A percentile compares a stretch with the other conserved stretches of the same genome.
phyloP scores from a whole-genome alignment of 1,140 invertebrate genomes.

The Drosophila ananassae region DNA sequence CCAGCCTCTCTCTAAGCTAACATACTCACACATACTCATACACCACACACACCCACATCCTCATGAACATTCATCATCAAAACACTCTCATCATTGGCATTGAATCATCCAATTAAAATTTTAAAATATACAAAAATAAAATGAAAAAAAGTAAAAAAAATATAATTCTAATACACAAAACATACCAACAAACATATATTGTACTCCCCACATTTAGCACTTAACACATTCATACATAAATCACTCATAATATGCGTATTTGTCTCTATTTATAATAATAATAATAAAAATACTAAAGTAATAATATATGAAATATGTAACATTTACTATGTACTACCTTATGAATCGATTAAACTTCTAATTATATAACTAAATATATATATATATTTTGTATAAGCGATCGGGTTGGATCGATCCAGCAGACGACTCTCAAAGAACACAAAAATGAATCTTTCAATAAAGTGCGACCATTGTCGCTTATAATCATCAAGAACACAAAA shows the following conservation, averaged over 20 bases:
- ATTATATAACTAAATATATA: constrained; percentile 61
- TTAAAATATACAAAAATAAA: constrained; percentile 7
- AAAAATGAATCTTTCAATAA: constrained; percentile 75
- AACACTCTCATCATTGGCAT: constrained; percentile 39
- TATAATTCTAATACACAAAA: constrained; percentile 31
- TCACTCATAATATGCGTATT: constrained; percentile 66
- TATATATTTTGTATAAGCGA: constrained; percentile 71
- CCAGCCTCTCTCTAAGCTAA: constrained; percentile 47
- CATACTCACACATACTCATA: constrained; percentile 10
- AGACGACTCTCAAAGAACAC: constrained; percentile 60
- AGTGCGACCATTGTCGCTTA: constrained; percentile 81
- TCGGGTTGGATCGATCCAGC: constrained; percentile 48
- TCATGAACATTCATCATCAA: constrained; percentile 28
- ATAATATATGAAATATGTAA: constrained; percentile 59
- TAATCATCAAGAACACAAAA: constrained; percentile 70
- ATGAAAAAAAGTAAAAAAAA: constrained; percentile 11
- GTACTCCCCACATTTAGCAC: constrained; percentile 55
- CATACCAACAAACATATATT: constrained; percentile 44
- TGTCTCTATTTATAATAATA: constrained; percentile 74
- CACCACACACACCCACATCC: constrained; percentile 18
- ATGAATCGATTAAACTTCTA: constrained; percentile 72
- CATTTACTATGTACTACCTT: constrained; percentile 75
- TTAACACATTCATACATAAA: constrained; percentile 55
- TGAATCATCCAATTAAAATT: constrained; percentile 39
- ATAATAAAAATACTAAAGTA: constrained; percentile 48